These are phyloP conservation scores for Scyliorhinus canicula DNA, from an alignment of 2,797 vertebrate genomes.

Conservation along the genomic window DNA sequence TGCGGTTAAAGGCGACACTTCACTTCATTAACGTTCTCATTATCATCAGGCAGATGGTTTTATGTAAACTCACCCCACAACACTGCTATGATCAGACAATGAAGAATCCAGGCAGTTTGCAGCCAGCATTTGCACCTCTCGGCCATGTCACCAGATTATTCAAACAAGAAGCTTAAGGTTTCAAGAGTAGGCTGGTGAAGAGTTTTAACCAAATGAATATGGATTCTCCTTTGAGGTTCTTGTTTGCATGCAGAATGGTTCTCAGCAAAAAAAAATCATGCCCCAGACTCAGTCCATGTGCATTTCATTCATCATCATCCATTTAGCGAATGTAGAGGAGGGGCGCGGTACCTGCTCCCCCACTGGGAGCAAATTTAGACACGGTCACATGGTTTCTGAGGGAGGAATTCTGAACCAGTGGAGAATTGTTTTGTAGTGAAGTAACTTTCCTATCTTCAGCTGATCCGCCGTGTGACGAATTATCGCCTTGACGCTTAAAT, in stretches of 20 bases:
- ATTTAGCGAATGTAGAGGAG: not conserved
- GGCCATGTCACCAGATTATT: constrained; percentile 16
- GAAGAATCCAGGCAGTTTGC: not conserved
- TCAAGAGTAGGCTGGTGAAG: not conserved
- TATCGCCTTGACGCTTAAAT: not conserved
- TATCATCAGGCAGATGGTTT: not conserved
- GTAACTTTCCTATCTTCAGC: not conserved
- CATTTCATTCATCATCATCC: not conserved
- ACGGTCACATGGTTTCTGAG: not conserved
- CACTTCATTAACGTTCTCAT: not conserved
- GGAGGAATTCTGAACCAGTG: not conserved
- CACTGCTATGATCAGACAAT: not conserved
- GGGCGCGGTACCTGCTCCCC: not conserved
- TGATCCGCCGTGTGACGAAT: not conserved
- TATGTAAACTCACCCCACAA: not conserved
- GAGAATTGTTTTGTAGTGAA: not conserved
- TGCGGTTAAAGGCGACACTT: not conserved
- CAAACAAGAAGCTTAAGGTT: not conserved
- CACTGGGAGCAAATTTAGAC: not conserved
- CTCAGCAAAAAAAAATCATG: not conserved
- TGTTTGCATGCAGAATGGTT: not conserved
- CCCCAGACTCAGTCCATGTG: not conserved
- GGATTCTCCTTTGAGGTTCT: not conserved
- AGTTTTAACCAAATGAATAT: not conserved
- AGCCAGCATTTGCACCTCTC: not conserved